Base-by-base conservation (phyloP, 2,797 vertebrate species). In the Sebastes ruberrimus region DNA sequence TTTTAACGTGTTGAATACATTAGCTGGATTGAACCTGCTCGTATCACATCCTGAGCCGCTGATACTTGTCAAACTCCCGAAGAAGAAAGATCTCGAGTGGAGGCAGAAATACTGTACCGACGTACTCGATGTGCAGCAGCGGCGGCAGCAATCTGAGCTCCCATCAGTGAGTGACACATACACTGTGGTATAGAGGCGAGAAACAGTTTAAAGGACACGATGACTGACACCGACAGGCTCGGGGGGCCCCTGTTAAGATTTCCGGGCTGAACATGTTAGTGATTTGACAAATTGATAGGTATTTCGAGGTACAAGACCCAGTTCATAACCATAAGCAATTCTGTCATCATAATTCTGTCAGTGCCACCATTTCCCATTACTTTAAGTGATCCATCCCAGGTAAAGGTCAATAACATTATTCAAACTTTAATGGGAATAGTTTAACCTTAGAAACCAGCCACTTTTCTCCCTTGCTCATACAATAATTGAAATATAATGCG, bases 361-460 rank as follows among this genome's bases (percentile, higher is more conserved):
- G 83, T 78, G 77, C 69, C 83, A 81, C 89, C 82, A 68, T 92
- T 92, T 92, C 79, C 86, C 86, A 89, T 92, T 92, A 93, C 90
- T 94, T 93, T 84, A 92, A 89, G 89, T 92, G 90, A 93, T 92
- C 89, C 89, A 85, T 91, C 80, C 78, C 84, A 88, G 84, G 86
- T 91, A 94, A 94, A 95, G 93, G 93, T 93, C 92, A 94, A 90
- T 88, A 91, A 85, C 91, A 94, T 94, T 91, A 93, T 94, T 94
- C 91, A 93, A 90, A 91, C 86, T 92, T 93, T 94, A 93, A 93
- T 93, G 85, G 89, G 77, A 92, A 90, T 86, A 84, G 88, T 94
- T 91, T 91, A 94, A 93, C 92, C 92, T 90, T 79, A 88, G 82
- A 91, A 92, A 92, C 76, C 85, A 87, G 82, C 60, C 82, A 82